These are phyloP conservation scores for Apostichopus leukothele DNA, from an alignment of 53 echinoderm and acorn worm genomes.

Conservation along the genomic window DNA sequence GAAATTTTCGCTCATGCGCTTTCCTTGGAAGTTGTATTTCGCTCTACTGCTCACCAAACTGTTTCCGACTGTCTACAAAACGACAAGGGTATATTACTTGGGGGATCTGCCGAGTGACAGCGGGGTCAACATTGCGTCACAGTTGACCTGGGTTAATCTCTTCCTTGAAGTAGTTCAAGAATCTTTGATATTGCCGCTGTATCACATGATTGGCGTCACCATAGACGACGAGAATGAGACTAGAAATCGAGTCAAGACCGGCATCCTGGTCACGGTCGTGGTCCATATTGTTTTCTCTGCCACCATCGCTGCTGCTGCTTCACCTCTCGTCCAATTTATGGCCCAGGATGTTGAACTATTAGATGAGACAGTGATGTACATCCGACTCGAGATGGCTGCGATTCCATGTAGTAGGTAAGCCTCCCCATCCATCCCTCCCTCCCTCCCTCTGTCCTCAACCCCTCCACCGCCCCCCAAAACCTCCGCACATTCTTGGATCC, in stretches of 20 bases:
- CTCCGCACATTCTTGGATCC: too few relatives aligned
- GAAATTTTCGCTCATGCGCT: not conserved
- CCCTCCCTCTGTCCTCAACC: not conserved
- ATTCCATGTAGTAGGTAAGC: conserved; percentile 31
- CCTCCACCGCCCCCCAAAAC: too few relatives aligned
- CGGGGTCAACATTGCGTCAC: conserved; percentile 39
- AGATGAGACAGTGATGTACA: conserved; percentile 34
- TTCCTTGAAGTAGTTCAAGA: conserved; percentile 41
- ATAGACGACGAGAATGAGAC: conserved; percentile 2
- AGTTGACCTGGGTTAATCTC: conserved; percentile 37
- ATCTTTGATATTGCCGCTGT: conserved; percentile 28
- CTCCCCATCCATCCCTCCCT: not conserved
- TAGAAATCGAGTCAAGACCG: conserved; percentile 18
- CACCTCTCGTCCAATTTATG: conserved; percentile 29
- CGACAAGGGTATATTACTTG: conserved; percentile 31
- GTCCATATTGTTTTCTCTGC: conserved; percentile 14
- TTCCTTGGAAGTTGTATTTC: conserved; percentile 17
- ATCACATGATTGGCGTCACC: conserved; percentile 34
- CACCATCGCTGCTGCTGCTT: conserved; percentile 3
- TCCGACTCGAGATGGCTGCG: conserved; percentile 33
- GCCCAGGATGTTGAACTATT: conserved; percentile 28
- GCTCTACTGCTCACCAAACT: conserved; percentile 26
- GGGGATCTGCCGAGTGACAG: conserved; percentile 34
- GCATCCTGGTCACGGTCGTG: conserved; percentile 21
- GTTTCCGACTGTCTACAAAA: conserved; percentile 20